Evolutionary conservation across 2,113 vertebrate genomes (phyloP).

Genomic region (Eclectus roratus): DNA sequence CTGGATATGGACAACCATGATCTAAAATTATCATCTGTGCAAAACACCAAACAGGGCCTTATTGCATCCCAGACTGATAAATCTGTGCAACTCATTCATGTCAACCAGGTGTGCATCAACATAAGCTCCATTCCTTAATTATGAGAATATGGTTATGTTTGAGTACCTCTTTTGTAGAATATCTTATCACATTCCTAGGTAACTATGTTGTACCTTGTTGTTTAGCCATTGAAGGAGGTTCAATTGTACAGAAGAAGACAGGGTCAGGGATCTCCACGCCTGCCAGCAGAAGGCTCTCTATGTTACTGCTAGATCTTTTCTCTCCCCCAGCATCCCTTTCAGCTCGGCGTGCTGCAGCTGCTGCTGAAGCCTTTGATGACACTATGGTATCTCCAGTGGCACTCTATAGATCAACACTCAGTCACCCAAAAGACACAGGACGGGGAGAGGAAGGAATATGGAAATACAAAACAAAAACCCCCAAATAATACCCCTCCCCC

Average conservation of each 20-base stretch:
- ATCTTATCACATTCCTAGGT: not conserved
- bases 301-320: not conserved
- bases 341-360: constrained; percentile 76
- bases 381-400: constrained; percentile 95
- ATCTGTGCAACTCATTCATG: not conserved
- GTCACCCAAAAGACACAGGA: not conserved
- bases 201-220: constrained; percentile 78
- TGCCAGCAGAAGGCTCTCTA: constrained; percentile 79
- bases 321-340: constrained; percentile 42
- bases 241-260: constrained; percentile 98
- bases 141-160: not conserved
- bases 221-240: constrained; percentile 88
- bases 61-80: not conserved
- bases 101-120: not conserved
- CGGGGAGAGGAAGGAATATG: not conserved
- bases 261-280: constrained; percentile 95
- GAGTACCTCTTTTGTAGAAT: not conserved
- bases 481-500: not conserved
- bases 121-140: not conserved
- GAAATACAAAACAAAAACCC: not conserved
- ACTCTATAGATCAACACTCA: constrained; percentile 73
- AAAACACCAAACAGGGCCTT: not conserved
- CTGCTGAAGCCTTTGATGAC: constrained; percentile 86
- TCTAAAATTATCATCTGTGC: not conserved
- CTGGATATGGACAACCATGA: not conserved